Evolutionary conservation across 2,797 vertebrate species (phyloP), one percentile per base, ranked within the genome.

Genomic region (Enteromius trimaculatus): DNA sequence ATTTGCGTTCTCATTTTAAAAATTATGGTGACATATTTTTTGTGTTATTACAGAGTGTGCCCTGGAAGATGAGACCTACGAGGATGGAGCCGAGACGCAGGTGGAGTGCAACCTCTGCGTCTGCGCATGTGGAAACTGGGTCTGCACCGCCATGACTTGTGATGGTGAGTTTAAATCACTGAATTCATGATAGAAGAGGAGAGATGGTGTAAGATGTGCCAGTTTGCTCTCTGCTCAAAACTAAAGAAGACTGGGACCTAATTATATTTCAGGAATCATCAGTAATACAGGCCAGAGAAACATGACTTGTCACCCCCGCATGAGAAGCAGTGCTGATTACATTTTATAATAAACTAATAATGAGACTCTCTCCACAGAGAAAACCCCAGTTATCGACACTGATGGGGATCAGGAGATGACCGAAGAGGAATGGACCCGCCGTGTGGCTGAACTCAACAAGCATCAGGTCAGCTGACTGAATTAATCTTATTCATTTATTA

Each of bases 61-160:
- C 84, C 91, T 99, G 91, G 98, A 99, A 91, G 98, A 99, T 31
- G 98, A 99, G 90, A 96, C 93, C 0, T 99, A 97, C 0, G 96
- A 97, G 69, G 98, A 99, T 0, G 98, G 98, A 84, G 96, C 98
- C 0, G 97, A 98, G 94, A 98, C 97, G 0, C 96, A 98, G 89
- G 97, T 99, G 80, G 97, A 99, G 88, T 99, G 98, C 88, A 99
- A 99, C 92, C 96, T 96, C 87, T 99, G 98, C 0, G 97, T 99
- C 80, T 99, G 98, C 65, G 97, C 98, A 81, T 99, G 98, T 5
- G 98, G 98, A 13, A 99, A 98, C 94, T 99, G 98, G 98, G 98
- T 99, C 88, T 99, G 98, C 95, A 99, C 98, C 0, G 97, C 98
- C 17, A 98, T 99, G 98, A 97, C 95, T 0, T 99, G 98, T 87